Evolutionary conservation across 2,888 invertebrate species (phyloP).

Genomic region (Xanthorhoe spadicearia): DNA sequence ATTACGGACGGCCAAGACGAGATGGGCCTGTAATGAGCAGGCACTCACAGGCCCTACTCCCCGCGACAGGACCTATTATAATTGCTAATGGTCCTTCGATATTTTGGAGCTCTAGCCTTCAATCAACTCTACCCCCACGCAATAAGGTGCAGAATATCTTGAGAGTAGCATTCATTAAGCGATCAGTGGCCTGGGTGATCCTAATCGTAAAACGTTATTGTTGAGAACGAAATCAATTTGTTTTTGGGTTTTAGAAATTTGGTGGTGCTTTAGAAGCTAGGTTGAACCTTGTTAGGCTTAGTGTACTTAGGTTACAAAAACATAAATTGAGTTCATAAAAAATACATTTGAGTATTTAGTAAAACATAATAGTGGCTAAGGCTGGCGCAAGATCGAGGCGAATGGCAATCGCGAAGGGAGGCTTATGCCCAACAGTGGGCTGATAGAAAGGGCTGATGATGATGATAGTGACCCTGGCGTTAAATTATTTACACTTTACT

Average conservation of each 20-base stretch:
- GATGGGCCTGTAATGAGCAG: slow-evolving; percentile 65
- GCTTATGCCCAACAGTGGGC: too few relatives aligned
- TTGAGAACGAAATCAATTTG: slow-evolving; percentile 45
- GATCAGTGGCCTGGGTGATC: slow-evolving; percentile 46
- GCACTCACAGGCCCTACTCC: slow-evolving; percentile 56
- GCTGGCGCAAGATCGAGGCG: too few relatives aligned
- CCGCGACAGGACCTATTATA: slow-evolving; percentile 69
- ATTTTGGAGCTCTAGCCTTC: slow-evolving; percentile 25
- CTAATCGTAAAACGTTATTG: slow-evolving; percentile 50
- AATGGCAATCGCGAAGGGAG: too few relatives aligned
- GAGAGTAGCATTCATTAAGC: slow-evolving; percentile 39
- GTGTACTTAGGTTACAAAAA: not conserved
- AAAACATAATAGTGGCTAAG: too few relatives aligned
- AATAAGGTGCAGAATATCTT: slow-evolving; percentile 28
- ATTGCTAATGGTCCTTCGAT: slow-evolving; percentile 70
- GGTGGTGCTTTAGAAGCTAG: slow-evolving; percentile 9
- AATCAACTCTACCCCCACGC: slow-evolving; percentile 24
- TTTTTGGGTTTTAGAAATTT: slow-evolving; percentile 28
- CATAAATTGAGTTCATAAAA: too few relatives aligned
- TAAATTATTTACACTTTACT: too few relatives aligned
- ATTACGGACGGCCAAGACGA: slow-evolving; percentile 21
- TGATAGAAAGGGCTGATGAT: too few relatives aligned
- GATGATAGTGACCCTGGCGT: too few relatives aligned
- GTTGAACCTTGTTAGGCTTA: not conserved
- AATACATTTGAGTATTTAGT: too few relatives aligned